These are phyloP conservation scores for Australoheros facetus DNA, from an alignment of 2,797 vertebrate genomes.

Conservation along the genomic window DNA sequence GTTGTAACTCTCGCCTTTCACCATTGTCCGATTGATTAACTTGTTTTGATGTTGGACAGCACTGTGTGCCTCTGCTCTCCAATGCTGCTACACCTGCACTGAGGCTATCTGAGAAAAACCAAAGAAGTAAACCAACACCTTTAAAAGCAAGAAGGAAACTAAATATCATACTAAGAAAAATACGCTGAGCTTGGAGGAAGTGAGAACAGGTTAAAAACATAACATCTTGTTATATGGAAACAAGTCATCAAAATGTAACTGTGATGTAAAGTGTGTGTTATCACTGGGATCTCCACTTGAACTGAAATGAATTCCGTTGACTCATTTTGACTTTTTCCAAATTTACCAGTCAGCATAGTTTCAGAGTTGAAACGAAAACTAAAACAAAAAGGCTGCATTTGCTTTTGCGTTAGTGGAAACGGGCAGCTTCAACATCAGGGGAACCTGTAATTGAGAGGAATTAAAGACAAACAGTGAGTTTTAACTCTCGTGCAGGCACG, in stretches of 20 bases:
- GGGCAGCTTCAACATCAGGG: slow-evolving; percentile 42
- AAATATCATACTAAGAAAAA: not conserved
- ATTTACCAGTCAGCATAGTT: not conserved
- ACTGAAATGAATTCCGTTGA: not conserved
- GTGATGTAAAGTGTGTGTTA: not conserved
- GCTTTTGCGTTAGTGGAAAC: slow-evolving; percentile 38
- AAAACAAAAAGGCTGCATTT: slow-evolving; percentile 19
- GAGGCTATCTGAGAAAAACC: not conserved
- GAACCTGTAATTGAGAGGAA: slow-evolving; percentile 68
- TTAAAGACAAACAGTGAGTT: slow-evolving; percentile 68
- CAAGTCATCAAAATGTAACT: not conserved
- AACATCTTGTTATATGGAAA: not conserved
- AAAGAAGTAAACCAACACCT: not conserved
- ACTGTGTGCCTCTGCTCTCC: slow-evolving; percentile 6
- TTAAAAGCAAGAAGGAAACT: not conserved
- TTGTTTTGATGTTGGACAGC: slow-evolving; percentile 59
- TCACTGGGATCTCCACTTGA: not conserved
- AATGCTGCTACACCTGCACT: not conserved
- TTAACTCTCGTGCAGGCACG: slow-evolving; percentile 23
- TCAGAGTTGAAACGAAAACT: not conserved
- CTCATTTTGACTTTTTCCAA: not conserved
- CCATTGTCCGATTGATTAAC: slow-evolving; percentile 60
- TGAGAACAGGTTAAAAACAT: not conserved
- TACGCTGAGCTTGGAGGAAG: not conserved
- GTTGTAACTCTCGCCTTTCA: slow-evolving; percentile 55